Conservation (phyloP, 2,888 invertebrate species). For the Ecliptopera silaceata region DNA sequence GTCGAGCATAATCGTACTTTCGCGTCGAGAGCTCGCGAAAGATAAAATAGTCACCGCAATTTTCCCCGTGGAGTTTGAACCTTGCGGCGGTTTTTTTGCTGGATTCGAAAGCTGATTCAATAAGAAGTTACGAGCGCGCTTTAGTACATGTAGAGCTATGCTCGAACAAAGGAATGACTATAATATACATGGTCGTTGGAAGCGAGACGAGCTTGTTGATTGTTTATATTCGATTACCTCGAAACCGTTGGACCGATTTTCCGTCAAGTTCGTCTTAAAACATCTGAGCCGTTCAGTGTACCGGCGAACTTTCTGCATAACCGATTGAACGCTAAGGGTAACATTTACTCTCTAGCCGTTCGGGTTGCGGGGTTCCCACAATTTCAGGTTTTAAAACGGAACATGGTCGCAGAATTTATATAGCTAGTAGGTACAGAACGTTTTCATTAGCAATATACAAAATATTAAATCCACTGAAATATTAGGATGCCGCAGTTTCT, state of each 20-base stretch:
- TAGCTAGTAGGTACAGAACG: no score
- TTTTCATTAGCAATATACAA: conserved; percentile 15
- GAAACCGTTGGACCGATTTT: conserved; percentile 52
- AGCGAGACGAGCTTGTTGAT: conserved; percentile 51
- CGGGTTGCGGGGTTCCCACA: conserved; percentile 14
- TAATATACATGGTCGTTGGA: conserved; percentile 39
- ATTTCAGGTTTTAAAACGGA: conserved; percentile 22
- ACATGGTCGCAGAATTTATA: no score
- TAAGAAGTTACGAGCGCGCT: conserved; percentile 61
- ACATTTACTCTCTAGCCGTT: conserved; percentile 34
- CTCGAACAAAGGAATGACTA: conserved; percentile 41
- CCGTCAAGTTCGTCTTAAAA: conserved; percentile 42
- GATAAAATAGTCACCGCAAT: conserved; percentile 72
- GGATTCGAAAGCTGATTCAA: conserved; percentile 67
- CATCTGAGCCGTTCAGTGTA: conserved; percentile 42
- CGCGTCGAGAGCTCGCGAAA: conserved; percentile 58
- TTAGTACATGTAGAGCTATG: conserved; percentile 54
- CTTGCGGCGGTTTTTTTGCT: conserved; percentile 59
- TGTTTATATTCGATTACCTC: conserved; percentile 62
- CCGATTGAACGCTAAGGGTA: conserved; percentile 44
- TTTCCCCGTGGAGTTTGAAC: conserved; percentile 66
- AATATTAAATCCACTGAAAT: conserved; percentile 20
- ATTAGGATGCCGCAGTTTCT: conserved; percentile 17
- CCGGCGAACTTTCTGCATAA: conserved; percentile 46
- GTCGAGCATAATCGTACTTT: conserved; percentile 71